Base-by-base conservation (phyloP, 2,113 vertebrate genomes). In the Anolis sagrei region DNA sequence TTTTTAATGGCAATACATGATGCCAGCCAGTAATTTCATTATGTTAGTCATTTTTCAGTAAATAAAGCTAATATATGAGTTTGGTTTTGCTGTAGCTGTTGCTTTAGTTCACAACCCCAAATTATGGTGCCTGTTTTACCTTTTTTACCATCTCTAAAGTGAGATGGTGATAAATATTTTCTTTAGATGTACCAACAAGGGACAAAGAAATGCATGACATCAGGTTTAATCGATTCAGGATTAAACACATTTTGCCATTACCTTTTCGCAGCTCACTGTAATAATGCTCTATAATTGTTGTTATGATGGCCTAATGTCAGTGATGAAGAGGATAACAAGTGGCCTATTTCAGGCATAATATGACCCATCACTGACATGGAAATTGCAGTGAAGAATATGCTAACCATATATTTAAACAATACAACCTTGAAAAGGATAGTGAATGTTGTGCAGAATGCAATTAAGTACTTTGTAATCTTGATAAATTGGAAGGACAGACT, bases 121-220 rank as follows among this genome's bases (percentile, higher is more conserved):
- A n/a, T 27, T 80, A 25, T 5, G 1, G 29, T 10, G 36, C 16
- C 29, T 16, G 14, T 54, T 49, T 58, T 61, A 14, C 16, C 29
- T 16, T 14, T 54, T 49, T 58, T 61, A 14, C 25, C 64, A 36
- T 73, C 81, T 21, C 39, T 74, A 54, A 29, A 18, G 5, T 32
- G n/a, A 19, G 29, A 8, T 16, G 4, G 32, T 36, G 51, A 89
- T 90, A 51, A 61, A 79, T 83, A 39, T 84, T 91, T 78, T 66
- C 78, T 89, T 87, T 93, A 3, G 87, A 87, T 87, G 61, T 88
- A 64, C 84, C 88, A 88, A 84, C 80, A 86, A 90, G 89, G 89
- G 84, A 75, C 81, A 91, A 54, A 80, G 49, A 44, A 89, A 80
- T 84, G 2, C 86, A 11, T 39, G 74, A 34, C 76, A 86, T 80